A percentile compares a stretch with the other conserved stretches of the same genome.
These are phyloP conservation scores for Dasysyrphus tricinctus DNA, from an alignment of 2,888 invertebrate genomes.

Conservation along the genomic window DNA sequence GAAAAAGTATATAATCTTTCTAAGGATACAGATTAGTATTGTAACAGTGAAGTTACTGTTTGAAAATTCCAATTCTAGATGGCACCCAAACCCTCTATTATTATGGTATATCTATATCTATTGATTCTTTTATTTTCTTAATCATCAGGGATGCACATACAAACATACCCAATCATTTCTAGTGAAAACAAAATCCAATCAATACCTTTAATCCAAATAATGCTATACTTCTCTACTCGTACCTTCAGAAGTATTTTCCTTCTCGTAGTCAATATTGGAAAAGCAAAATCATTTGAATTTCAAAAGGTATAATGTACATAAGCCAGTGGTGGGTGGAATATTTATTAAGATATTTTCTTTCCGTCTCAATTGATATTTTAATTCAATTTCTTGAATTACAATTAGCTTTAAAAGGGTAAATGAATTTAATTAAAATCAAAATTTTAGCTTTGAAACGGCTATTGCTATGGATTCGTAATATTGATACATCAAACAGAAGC, in stretches of 20 bases:
- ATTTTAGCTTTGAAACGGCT: background rate
- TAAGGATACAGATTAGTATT: too few species aligned
- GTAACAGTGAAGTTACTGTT: too few species aligned
- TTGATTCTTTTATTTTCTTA: background rate
- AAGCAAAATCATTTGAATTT: background rate
- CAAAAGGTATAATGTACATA: background rate
- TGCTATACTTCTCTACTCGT: too few species aligned
- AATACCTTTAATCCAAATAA: background rate
- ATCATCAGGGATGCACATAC: background rate
- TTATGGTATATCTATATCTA: background rate
- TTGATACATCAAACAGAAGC: background rate
- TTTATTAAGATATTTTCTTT: constrained; percentile 3
- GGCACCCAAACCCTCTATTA: too few species aligned
- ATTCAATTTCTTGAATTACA: constrained; percentile 24
- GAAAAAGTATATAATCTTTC: too few species aligned
- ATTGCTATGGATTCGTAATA: background rate
- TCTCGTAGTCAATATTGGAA: background rate
- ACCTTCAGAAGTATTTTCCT: background rate
- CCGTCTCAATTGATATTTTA: constrained; percentile 14
- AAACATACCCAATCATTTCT: background rate
- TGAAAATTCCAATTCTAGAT: too few species aligned
- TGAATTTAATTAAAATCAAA: constrained; percentile 39
- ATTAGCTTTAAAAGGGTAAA: constrained; percentile 11
- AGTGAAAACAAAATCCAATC: background rate
- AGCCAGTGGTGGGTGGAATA: background rate